phyloP scores from a whole-genome alignment of 1,140 invertebrate species.

The Gryon sp. region DNA sequence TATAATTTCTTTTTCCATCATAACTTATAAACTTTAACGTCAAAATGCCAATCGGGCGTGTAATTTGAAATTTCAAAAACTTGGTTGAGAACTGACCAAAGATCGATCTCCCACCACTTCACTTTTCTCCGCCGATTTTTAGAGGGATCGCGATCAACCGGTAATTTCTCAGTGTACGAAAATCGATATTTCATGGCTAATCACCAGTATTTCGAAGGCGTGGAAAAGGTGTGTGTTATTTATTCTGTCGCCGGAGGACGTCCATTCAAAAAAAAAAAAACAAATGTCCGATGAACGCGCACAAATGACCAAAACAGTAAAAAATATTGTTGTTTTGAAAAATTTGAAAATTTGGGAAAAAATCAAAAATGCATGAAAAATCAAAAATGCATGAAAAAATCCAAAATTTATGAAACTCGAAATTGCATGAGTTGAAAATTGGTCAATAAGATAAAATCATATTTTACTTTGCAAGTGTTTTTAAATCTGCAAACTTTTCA shows the following conservation, averaged over 20 bases:
- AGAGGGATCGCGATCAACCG: constrained; percentile 42
- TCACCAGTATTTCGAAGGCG: constrained; percentile 80
- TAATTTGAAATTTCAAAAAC: constrained; percentile 48
- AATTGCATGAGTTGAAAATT: no score
- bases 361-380: neutral
- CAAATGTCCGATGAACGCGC: constrained; percentile 25
- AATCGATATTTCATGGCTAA: constrained; percentile 81
- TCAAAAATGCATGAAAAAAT: neutral
- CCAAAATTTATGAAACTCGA: no score
- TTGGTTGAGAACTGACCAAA: constrained; percentile 22
- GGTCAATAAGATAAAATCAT: no score
- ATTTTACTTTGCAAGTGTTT: constrained; percentile 16
- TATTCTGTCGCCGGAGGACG: constrained; percentile 77
- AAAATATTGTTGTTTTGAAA: no score
- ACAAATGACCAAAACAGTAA: constrained; percentile 47
- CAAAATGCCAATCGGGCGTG: constrained; percentile 6
- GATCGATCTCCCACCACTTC: constrained; percentile 38
- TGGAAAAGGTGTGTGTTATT: constrained; percentile 79
- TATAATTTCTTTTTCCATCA: constrained; percentile 16
- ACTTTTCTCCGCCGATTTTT: constrained; percentile 19
- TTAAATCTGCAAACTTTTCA: neutral
- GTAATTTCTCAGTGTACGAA: constrained; percentile 69
- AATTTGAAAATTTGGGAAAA: no score
- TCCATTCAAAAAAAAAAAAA: constrained; percentile 29
- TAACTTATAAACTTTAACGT: constrained; percentile 13